Evolutionary conservation across 2,113 vertebrate genomes (phyloP).

Genomic region (Pavo muticus): DNA sequence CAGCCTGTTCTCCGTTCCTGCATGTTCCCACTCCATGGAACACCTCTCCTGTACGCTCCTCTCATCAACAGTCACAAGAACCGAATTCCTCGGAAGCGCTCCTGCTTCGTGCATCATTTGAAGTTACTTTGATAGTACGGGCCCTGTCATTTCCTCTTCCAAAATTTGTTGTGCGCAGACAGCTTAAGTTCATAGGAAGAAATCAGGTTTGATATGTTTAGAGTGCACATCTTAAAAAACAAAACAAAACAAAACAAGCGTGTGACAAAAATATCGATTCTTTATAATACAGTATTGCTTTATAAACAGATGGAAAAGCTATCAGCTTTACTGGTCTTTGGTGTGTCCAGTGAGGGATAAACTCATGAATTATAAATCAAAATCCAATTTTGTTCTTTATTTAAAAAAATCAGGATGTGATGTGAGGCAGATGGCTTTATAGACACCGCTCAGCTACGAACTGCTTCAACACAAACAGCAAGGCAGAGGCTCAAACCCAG

Average conservation of each 20-base stretch:
- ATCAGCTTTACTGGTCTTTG: conserved; percentile 86
- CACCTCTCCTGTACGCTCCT: conserved; percentile 30
- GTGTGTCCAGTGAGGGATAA: conserved; percentile 81
- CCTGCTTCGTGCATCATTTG: neutral
- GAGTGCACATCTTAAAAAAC: conserved; percentile 80
- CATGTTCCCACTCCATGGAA: neutral
- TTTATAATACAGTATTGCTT: conserved; percentile 90
- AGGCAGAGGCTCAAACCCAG: neutral
- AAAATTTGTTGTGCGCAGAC: conserved; percentile 82
- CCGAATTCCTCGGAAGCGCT: conserved; percentile 2
- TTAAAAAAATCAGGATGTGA: conserved; percentile 22
- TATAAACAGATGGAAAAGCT: conserved; percentile 87
- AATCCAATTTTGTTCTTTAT: conserved; percentile 77
- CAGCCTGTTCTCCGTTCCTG: neutral
- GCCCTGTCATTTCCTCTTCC: conserved; percentile 61
- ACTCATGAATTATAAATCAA: conserved; percentile 75
- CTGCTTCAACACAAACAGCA: neutral
- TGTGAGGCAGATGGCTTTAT: conserved; percentile 59
- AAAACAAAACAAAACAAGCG: conserved; percentile 68
- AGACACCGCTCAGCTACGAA: conserved; percentile 36
- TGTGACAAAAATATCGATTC: conserved; percentile 83
- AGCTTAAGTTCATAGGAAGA: conserved; percentile 84
- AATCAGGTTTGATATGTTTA: conserved; percentile 81
- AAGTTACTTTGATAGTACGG: conserved; percentile 45
- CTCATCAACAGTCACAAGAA: neutral